Evolutionary conservation across 2,888 invertebrate species (phyloP).

Genomic region (Drosophila prostipennis): DNA sequence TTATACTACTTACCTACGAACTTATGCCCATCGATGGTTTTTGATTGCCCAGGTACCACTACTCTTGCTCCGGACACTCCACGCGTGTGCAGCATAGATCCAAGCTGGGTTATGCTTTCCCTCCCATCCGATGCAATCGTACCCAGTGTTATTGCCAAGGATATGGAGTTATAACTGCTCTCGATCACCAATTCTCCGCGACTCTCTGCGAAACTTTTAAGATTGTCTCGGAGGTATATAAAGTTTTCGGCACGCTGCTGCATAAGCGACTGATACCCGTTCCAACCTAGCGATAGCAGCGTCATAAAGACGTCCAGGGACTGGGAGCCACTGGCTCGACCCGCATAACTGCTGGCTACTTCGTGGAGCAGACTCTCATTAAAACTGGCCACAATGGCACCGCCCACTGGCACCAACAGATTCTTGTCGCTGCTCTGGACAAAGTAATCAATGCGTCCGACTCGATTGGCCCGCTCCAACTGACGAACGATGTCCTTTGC

Average conservation of each 20-base stretch:
- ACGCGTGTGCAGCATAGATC: slow-evolving; percentile 90
- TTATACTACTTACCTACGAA: slow-evolving; percentile 85
- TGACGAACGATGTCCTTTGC: slow-evolving; percentile 87
- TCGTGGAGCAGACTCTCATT: slow-evolving; percentile 86
- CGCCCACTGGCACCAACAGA: slow-evolving; percentile 93
- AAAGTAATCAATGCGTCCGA: slow-evolving; percentile 90
- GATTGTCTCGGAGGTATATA: slow-evolving; percentile 86
- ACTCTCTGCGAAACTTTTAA: slow-evolving; percentile 86
- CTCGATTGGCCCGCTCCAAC: slow-evolving; percentile 87
- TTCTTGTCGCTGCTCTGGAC: slow-evolving; percentile 95
- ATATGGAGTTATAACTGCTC: slow-evolving; percentile 89
- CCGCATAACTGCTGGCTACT: slow-evolving; percentile 90
- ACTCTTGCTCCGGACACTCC: slow-evolving; percentile 90
- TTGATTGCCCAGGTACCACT: slow-evolving; percentile 85
- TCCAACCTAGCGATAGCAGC: slow-evolving; percentile 88
- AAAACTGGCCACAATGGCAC: slow-evolving; percentile 90
- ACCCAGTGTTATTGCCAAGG: slow-evolving; percentile 86
- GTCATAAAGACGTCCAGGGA: slow-evolving; percentile 91
- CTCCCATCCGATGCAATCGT: slow-evolving; percentile 62
- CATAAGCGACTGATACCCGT: slow-evolving; percentile 87
- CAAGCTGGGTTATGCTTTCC: slow-evolving; percentile 86
- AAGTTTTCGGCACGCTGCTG: slow-evolving; percentile 87
- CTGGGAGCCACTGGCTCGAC: slow-evolving; percentile 90
- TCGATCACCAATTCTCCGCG: slow-evolving; percentile 87
- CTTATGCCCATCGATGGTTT: slow-evolving; percentile 85